Conservation (phyloP, 2,113 vertebrate genomes). For the Conger conger region DNA sequence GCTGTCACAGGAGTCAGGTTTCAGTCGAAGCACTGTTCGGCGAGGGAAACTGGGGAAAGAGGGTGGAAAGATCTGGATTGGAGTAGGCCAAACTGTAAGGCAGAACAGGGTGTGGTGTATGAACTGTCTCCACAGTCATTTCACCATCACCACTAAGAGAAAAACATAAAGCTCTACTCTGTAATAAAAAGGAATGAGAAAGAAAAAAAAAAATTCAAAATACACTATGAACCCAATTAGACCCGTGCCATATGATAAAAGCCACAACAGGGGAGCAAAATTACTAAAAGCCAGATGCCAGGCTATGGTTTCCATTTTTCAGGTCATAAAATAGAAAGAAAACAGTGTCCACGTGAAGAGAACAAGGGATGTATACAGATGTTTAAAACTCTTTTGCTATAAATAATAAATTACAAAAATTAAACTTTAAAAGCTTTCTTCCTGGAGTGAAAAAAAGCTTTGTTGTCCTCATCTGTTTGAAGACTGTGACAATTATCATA, state of each 20-base stretch:
- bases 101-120: constrained; percentile 19
- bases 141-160: constrained; percentile 26
- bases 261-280: constrained; percentile 21
- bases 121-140: constrained; percentile 23
- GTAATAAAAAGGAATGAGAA: constrained; percentile 2
- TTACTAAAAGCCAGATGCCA: constrained; percentile 40
- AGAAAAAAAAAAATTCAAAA: constrained; percentile 15
- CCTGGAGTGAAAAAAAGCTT: constrained; percentile 29
- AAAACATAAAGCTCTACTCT: constrained; percentile 4
- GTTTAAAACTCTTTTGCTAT: neutral
- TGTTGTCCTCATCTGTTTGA: constrained; percentile 27
- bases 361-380: neutral
- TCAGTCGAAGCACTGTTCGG: constrained; percentile 31
- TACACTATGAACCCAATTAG: constrained; percentile 23
- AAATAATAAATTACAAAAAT: too few relatives aligned
- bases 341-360: constrained; percentile 3
- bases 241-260: constrained; percentile 29
- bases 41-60: neutral
- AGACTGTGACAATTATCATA: constrained; percentile 15
- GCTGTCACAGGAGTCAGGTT: constrained; percentile 33
- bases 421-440: neutral
- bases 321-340: constrained; percentile 34
- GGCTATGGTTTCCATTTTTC: constrained; percentile 31
- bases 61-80: neutral
- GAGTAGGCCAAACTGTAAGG: neutral